Evolutionary conservation across 2,797 vertebrate species (phyloP).

Genomic region (Smutsia gigantea): DNA sequence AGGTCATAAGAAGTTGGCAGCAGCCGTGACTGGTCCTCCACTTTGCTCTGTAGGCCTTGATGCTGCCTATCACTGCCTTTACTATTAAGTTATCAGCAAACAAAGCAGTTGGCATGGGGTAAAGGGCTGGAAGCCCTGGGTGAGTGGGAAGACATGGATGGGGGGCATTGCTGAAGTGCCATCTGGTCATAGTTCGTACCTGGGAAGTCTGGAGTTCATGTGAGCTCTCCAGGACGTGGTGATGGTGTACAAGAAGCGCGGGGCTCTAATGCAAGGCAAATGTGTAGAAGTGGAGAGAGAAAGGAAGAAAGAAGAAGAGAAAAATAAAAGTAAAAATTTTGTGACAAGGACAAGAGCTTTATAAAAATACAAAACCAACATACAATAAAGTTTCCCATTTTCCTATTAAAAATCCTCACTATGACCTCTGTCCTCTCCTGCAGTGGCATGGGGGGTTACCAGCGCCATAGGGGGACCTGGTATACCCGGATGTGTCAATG

Average conservation of each 20-base stretch:
- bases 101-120: background rate
- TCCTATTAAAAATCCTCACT: background rate
- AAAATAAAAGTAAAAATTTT: background rate
- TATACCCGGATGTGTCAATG: fast-evolving
- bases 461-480: fast-evolving
- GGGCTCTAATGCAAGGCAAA: background rate
- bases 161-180: background rate
- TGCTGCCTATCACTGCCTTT: background rate
- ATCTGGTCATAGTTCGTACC: fast-evolving
- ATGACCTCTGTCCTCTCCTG: background rate
- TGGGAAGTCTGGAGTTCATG: background rate
- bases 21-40: background rate
- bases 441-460: fast-evolving
- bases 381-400: background rate
- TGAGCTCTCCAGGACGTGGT: background rate
- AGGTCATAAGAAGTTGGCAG: background rate
- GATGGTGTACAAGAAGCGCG: no score
- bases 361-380: background rate
- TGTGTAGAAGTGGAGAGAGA: background rate
- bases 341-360: background rate
- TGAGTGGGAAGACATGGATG: background rate
- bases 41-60: background rate
- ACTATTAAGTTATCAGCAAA: background rate
- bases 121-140: no score
- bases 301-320: background rate